Conservation (phyloP, 2,888 invertebrate species). For the Tenthredo scrophulariae region DNA sequence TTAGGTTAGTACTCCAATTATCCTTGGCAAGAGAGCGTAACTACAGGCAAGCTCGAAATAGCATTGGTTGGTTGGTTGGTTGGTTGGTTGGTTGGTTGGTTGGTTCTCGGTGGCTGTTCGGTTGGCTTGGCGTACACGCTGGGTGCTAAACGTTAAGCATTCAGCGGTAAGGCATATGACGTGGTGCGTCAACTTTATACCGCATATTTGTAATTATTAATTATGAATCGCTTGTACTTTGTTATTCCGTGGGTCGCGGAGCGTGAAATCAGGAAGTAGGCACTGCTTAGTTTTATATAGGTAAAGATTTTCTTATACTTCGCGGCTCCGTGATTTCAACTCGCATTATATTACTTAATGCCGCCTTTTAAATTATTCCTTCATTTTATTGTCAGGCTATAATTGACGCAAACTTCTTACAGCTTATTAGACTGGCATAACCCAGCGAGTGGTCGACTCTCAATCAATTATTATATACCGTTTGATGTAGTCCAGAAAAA, state of each 20-base stretch:
- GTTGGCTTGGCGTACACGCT: constrained; percentile 38
- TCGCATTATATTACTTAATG: background rate
- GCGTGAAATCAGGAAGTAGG: constrained; percentile 43
- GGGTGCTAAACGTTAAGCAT: constrained; percentile 52
- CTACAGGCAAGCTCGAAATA: constrained; percentile 51
- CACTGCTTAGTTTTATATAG: background rate
- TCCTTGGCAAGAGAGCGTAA: constrained; percentile 56
- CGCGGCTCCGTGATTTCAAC: constrained; percentile 19
- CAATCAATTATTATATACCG: background rate
- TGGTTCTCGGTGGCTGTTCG: constrained; percentile 33
- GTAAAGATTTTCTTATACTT: constrained; percentile 5
- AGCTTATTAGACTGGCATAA: background rate
- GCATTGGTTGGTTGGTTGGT: constrained; percentile 35
- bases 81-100: constrained; percentile 26
- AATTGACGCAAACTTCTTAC: background rate
- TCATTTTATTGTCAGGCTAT: background rate
- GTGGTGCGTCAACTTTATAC: constrained; percentile 31
- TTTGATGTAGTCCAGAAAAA: background rate
- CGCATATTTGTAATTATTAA: constrained; percentile 51
- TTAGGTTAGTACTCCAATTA: constrained; percentile 54
- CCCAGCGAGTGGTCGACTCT: background rate
- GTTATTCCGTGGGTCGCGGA: constrained; percentile 27
- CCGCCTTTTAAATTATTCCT: background rate
- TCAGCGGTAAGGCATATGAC: constrained; percentile 19
- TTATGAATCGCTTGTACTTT: constrained; percentile 45